phyloP scores from a whole-genome alignment of 2,113 vertebrate species.

The Lucifuga dentata region DNA sequence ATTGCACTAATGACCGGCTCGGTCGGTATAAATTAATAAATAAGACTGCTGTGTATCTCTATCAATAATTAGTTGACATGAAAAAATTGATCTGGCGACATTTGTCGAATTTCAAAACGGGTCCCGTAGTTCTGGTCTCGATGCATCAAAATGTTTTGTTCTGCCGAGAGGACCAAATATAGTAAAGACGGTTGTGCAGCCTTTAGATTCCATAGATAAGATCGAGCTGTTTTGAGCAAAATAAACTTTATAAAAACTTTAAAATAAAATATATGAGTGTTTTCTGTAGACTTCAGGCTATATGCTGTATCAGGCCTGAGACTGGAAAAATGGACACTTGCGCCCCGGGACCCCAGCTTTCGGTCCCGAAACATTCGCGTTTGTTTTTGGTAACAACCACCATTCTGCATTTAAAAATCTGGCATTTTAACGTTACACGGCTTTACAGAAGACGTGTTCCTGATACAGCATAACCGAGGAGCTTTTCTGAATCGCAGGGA shows the following conservation, averaged over 20 bases:
- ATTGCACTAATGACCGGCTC: background rate
- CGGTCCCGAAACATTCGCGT: slow-evolving; percentile 2
- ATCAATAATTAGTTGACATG: too few species aligned
- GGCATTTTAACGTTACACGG: background rate
- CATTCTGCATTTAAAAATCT: background rate
- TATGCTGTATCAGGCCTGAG: background rate
- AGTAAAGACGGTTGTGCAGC: background rate
- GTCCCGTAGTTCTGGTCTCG: background rate
- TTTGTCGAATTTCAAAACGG: background rate
- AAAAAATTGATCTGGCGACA: too few species aligned
- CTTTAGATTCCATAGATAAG: background rate
- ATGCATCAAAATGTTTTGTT: background rate
- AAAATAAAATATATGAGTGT: too few species aligned
- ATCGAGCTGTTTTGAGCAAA: background rate
- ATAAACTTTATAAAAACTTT: background rate
- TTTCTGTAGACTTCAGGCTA: background rate
- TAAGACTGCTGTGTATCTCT: background rate
- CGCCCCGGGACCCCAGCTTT: slow-evolving; percentile 13
- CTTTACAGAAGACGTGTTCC: background rate
- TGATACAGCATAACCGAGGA: background rate
- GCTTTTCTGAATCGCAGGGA: background rate
- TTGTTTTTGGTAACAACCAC: background rate
- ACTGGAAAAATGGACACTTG: slow-evolving; percentile 26
- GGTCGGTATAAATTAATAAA: background rate
- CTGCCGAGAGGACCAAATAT: background rate